These are phyloP conservation scores for Cataglyphis cursor DNA, from an alignment of 2,888 invertebrate genomes.

Conservation along the genomic window DNA sequence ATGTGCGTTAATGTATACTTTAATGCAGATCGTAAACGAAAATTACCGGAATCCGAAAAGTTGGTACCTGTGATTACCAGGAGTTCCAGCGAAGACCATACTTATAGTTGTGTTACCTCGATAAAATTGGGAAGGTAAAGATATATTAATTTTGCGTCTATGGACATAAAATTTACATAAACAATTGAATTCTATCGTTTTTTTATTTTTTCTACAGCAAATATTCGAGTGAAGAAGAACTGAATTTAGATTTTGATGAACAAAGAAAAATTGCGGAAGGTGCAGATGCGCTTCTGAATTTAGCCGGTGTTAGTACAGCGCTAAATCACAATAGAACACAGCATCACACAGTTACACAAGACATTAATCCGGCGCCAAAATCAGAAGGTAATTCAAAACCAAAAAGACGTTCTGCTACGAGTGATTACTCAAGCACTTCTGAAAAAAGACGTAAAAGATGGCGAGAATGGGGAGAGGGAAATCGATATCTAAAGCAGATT, in stretches of 20 bases:
- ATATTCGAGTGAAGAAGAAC: slow-evolving; percentile 71
- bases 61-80: slow-evolving; percentile 92
- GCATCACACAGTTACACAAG: slow-evolving; percentile 63
- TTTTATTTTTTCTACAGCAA: slow-evolving; percentile 72
- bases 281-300: slow-evolving; percentile 92
- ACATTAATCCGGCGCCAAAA: slow-evolving; percentile 69
- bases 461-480: slow-evolving; percentile 85
- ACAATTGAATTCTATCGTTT: slow-evolving; percentile 2
- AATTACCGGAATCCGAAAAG: slow-evolving; percentile 81
- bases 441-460: slow-evolving; percentile 84
- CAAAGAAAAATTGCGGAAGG: slow-evolving; percentile 92
- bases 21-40: slow-evolving; percentile 83
- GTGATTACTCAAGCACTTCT: slow-evolving; percentile 79
- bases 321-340: slow-evolving; percentile 76
- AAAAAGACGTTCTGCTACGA: slow-evolving; percentile 78
- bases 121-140: slow-evolving; percentile 83
- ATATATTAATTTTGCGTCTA: not conserved
- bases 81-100: slow-evolving; percentile 97
- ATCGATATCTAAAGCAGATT: slow-evolving; percentile 85
- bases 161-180: not conserved
- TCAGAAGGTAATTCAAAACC: slow-evolving; percentile 72
- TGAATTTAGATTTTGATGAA: slow-evolving; percentile 89
- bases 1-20: not conserved
- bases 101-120: slow-evolving; percentile 90
- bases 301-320: slow-evolving; percentile 89